Evolutionary conservation across 2,888 invertebrate genomes (phyloP), one percentile per base, ranked within the genome.

Genomic region (Mythimna loreyi): DNA sequence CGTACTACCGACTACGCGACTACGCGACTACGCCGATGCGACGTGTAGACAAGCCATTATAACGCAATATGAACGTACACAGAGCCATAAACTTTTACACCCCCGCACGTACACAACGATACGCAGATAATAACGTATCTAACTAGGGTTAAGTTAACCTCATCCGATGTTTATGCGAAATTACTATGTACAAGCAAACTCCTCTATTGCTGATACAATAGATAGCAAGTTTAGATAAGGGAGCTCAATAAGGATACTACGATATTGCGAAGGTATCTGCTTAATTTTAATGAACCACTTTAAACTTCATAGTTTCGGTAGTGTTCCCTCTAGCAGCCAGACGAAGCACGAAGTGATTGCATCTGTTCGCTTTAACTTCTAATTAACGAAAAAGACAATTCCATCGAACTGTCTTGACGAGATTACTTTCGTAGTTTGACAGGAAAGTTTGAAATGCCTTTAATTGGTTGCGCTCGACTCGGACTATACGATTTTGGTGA

Each of bases 201-300:
- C 80, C 73, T 76, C 67, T 76, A 81, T 78, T 78, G 67, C 78
- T 78, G 69, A 85, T 85, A 86, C 76, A 75, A 73, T 79, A 79
- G 83, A 82, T 81, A 80, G 74, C 73, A 72, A 74, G 79, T 78
- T 78, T 70, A 59, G 72, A 71, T 80, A 80, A 80, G 71, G 80
- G 70, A 71, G 78, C 71, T 82, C 81, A 84, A 83, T 85, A 82
- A 78, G 76, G 82, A 69, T 71, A 72, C 81, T 72, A 76, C 74
- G 65, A 73, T 72, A 81, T 76, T 66, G 70, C 67, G 66, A 72
- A 75, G 63, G 70, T 79, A 78, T 69, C 77, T 74, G 68, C 75
- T 78, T 81, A 78, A 83, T 83, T 83, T 80, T 56, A 72, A 67
- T 75, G 64, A 84, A 75, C 57, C 30, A 64, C 75, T 80, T 82